Conservation (phyloP, 2,113 vertebrate species). For the Rhinopomastus cyanomelas region DNA sequence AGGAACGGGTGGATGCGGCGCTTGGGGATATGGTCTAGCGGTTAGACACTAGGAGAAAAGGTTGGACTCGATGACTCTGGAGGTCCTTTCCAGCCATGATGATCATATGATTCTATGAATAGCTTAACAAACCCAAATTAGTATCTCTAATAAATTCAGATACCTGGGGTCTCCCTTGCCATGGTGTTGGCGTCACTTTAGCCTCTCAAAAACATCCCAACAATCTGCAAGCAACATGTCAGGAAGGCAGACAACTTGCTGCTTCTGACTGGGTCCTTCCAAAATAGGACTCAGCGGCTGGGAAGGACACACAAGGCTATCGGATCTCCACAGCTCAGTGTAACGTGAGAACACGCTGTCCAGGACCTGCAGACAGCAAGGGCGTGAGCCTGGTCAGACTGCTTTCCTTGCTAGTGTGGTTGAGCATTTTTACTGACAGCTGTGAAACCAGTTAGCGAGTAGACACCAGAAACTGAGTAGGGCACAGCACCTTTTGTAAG, state of each 20-base stretch:
- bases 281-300: not conserved
- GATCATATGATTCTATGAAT: too few relatives aligned
- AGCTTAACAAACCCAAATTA: not conserved
- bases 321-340: too few relatives aligned
- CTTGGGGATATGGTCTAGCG: too few relatives aligned
- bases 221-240: not conserved
- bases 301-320: fast-evolving
- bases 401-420: too few relatives aligned
- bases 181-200: not conserved
- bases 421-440: not conserved
- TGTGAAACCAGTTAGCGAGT: not conserved
- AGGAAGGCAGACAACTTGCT: not conserved
- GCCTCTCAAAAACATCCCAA: not conserved
- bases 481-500: not conserved
- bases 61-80: too few relatives aligned
- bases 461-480: not conserved
- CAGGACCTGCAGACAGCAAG: not conserved
- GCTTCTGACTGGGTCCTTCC: not conserved
- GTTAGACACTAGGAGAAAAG: too few relatives aligned
- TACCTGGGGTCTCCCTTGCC: not conserved
- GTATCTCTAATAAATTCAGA: not conserved
- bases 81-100: too few relatives aligned
- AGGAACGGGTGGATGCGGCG: too few relatives aligned
- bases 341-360: not conserved
- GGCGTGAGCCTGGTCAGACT: not conserved